These are phyloP conservation scores for Picus viridis DNA, from an alignment of 2,797 vertebrate species.

Conservation along the genomic window DNA sequence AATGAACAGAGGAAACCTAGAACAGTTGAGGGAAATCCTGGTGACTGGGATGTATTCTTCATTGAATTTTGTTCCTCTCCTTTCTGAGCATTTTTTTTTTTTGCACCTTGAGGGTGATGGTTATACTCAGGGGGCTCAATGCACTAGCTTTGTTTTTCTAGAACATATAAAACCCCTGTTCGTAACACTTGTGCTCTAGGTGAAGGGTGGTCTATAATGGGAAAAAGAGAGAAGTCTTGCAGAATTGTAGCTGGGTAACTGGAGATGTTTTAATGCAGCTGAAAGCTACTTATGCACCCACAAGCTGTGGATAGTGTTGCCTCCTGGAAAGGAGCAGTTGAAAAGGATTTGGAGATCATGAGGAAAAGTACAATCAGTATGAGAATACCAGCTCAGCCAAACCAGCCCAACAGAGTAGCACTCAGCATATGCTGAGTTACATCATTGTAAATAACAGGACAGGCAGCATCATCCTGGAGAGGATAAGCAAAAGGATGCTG, in stretches of 20 bases:
- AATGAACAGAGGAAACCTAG: neutral
- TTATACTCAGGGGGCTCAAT: neutral
- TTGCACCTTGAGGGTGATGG: neutral
- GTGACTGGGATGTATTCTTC: neutral
- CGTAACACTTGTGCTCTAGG: neutral
- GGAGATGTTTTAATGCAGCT: neutral
- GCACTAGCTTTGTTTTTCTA: neutral
- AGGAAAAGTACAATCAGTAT: neutral
- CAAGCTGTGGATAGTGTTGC: neutral
- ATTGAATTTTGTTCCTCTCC: neutral
- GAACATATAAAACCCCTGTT: neutral
- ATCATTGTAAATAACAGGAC: neutral
- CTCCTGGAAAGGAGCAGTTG: constrained; percentile 17
- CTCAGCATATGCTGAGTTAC: neutral
- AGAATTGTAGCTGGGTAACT: neutral
- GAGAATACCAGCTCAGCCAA: neutral
- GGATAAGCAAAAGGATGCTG: neutral
- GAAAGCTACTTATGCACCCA: neutral
- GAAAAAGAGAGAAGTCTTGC: neutral
- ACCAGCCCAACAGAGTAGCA: neutral
- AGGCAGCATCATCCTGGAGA: neutral
- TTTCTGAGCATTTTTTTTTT: neutral
- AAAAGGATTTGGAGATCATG: neutral
- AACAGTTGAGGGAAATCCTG: constrained; percentile 33
- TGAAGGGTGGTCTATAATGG: rapidly evolving